Evolutionary conservation across 1,140 invertebrate genomes (phyloP).

Genomic region (Danaus melanippus): DNA sequence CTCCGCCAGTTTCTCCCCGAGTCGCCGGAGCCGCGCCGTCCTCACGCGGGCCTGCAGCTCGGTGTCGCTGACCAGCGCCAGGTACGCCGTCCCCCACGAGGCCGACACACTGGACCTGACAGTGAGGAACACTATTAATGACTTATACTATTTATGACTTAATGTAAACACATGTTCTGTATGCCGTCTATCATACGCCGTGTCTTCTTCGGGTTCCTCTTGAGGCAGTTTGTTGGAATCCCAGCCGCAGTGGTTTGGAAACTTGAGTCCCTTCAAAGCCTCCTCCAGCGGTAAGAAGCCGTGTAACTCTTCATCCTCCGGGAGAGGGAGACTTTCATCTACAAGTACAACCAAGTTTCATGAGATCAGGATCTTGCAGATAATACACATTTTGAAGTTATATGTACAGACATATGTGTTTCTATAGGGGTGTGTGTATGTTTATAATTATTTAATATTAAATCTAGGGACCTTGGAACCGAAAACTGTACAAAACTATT

Average conservation of each 20-base stretch:
- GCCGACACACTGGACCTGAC: too few relatives aligned
- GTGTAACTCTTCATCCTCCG: conserved; percentile 85
- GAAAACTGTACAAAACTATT: too few relatives aligned
- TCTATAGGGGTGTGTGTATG: too few relatives aligned
- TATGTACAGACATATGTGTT: too few relatives aligned
- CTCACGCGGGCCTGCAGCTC: conserved; percentile 43
- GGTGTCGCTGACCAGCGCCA: conserved; percentile 30
- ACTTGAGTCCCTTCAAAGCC: conserved; percentile 73
- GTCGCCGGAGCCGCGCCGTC: conserved; percentile 35
- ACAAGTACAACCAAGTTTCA: not conserved
- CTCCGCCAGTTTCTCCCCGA: conserved; percentile 39
- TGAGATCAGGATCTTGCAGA: too few relatives aligned
- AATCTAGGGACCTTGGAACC: too few relatives aligned
- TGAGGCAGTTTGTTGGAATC: conserved; percentile 50
- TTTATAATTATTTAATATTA: too few relatives aligned
- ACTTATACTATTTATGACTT: too few relatives aligned
- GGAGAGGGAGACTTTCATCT: conserved; percentile 80
- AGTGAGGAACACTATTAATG: too few relatives aligned
- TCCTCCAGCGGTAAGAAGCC: conserved; percentile 83
- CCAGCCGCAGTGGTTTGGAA: conserved; percentile 48
- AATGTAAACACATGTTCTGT: too few relatives aligned
- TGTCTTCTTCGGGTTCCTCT: conserved; percentile 29
- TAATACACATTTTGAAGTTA: too few relatives aligned
- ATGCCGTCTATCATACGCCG: conserved; percentile 24
- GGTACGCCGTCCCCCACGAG: conserved; percentile 8